phyloP scores from a whole-genome alignment of 53 echinoderm and acorn worm genomes.

The Temnopleurus reevesii region DNA sequence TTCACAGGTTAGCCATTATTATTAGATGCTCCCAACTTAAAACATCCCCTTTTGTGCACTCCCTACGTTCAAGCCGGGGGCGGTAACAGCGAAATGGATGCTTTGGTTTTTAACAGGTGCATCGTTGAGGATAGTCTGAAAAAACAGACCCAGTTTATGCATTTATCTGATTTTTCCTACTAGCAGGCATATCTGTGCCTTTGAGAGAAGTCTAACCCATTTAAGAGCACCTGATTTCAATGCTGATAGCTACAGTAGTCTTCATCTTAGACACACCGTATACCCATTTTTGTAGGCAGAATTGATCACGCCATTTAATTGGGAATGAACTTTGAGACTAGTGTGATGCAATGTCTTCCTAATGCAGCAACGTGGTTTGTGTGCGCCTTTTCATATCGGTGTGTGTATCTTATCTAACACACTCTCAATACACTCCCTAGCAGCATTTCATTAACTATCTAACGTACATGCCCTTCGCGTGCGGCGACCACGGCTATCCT shows the following conservation, averaged over 20 bases:
- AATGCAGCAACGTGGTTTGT: background rate
- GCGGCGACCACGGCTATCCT: background rate
- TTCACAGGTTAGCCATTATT: background rate
- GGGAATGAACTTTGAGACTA: no score
- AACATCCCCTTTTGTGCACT: background rate
- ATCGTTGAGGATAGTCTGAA: no score
- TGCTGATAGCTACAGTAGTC: no score
- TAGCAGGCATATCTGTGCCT: no score
- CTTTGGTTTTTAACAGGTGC: background rate
- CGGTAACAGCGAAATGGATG: slow-evolving; percentile 26
- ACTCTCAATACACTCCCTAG: background rate
- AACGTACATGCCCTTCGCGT: background rate
- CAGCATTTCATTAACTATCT: background rate
- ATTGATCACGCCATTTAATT: no score
- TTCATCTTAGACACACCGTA: no score
- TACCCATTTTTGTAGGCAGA: no score
- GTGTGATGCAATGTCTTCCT: background rate
- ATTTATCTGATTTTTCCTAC: no score
- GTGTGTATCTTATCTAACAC: background rate
- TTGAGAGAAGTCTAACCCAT: no score
- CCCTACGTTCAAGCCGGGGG: background rate
- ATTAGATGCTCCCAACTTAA: slow-evolving; percentile 11
- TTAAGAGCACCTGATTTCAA: no score
- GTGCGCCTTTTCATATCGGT: background rate
- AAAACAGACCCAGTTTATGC: no score